Evolutionary conservation across 2,888 invertebrate genomes (phyloP), one percentile per base, ranked within the genome.

Genomic region (Chloromyia formosa): DNA sequence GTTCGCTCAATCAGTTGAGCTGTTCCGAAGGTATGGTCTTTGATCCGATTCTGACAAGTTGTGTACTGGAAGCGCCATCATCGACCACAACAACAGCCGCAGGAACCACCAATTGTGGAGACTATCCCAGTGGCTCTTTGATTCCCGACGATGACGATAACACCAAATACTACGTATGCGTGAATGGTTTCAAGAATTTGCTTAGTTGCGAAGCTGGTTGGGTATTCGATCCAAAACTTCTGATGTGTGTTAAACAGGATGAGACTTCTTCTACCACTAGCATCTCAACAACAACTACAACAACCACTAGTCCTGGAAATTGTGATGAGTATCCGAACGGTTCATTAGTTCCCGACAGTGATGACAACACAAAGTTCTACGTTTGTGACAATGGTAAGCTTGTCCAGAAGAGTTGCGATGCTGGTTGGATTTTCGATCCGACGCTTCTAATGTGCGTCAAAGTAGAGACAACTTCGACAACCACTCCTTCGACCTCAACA

Each of bases 131-230:
- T 9, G 49, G 53, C 12, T 35, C 22, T 7, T 9, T n/a, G 14
- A 49, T 73, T 49, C 73, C 73, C 14, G 27, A 49, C 45, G 14
- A 20, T 22, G 42, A 20, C 20, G 23, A 66, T 45, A 49, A 66
- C 18, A 7, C n/a, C 5, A 66, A 49, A 66, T 66, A 45, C 49
- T 66, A 66, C n/a, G 40, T 66, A 45, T 66, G 66, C 23, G n/a
- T 66, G 7, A 1, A 45, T 1, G 66, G 66, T 49, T 1, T 20
- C 16, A 22, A 45, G 45, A 42, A 45, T 10, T 49, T 45, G 14
- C 20, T 45, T 22, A 10, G 10, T 12, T 66, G 66, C 18, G 10
- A 18, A 14, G 1, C 3, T 12, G 68, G 54, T 69, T 14, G n/a
- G 9, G 1, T 27, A 3, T 69, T 69, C 35, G 54, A 69, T 20